Evolutionary conservation across 1,140 invertebrate species (phyloP).

Genomic region (Tetraneura akinire): DNA sequence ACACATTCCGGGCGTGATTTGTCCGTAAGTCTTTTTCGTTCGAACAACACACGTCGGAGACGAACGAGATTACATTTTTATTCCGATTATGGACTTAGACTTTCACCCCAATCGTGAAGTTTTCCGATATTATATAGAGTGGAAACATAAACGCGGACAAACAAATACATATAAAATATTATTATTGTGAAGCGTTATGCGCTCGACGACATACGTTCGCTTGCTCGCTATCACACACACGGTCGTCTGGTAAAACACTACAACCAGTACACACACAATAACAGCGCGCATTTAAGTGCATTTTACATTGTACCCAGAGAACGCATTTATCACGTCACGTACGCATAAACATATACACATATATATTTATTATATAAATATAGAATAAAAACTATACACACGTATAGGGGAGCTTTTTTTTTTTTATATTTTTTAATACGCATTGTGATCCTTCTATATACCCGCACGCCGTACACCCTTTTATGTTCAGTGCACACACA

Average conservation of each 20-base stretch:
- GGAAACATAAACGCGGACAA: constrained; percentile 9
- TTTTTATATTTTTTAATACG: constrained; percentile 41
- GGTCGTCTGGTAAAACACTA: no score
- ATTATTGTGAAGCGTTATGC: no score
- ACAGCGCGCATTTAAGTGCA: constrained; percentile 32
- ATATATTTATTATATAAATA: no score
- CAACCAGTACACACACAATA: background rate
- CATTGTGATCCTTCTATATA: constrained; percentile 10
- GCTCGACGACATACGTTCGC: constrained; percentile 2
- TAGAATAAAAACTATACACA: constrained; percentile 25
- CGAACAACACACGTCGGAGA: no score
- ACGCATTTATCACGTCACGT: constrained; percentile 39
- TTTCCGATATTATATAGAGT: background rate
- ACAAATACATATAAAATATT: background rate
- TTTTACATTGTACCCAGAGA: constrained; percentile 22
- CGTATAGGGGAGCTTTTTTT: constrained; percentile 51
- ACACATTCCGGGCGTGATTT: no score
- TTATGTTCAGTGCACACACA: background rate
- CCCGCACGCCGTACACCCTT: constrained; percentile 7
- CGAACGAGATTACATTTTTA: no score
- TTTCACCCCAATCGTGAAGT: no score
- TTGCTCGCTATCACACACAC: no score
- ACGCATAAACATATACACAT: constrained; percentile 8
- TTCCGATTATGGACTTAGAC: no score
- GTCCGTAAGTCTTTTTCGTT: no score